Evolutionary conservation across 2,888 invertebrate species (phyloP), one percentile per base, ranked within the genome.

Genomic region (Stenichneumon culpator): DNA sequence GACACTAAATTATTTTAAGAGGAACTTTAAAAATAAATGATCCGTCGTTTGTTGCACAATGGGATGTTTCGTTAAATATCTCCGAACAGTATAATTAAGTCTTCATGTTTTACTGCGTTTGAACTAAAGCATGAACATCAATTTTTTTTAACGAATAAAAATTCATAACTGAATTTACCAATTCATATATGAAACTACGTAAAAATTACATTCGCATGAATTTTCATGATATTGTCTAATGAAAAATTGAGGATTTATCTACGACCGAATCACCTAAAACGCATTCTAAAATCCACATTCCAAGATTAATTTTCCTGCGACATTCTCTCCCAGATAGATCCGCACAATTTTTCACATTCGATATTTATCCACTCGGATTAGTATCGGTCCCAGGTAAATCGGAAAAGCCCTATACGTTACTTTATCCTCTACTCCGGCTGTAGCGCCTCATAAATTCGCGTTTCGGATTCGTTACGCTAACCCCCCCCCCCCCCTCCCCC

Each of bases 381-480:
- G 50, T 36, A 19, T 32, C 75, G 50, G 65, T 65, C 36, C 22
- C 50, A 79, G 74, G 39, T 39, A 79, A 85, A 79, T 67, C 68
- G 70, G 77, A 47, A 78, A 82, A 82, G 32, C 44, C 63, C 44
- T 57, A 73, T 47, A 32, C 32, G 36, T 39, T 65, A 16, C 65
- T 65, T 80, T 79, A 70, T 68, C 50, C 68, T 69, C 65, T 82
- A 65, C 50, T 57, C 14, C 22, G 19, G 7, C 52, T 84, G 84
- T 82, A 86, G 86, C 83, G 82, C 85, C 86, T 84, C 88, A 89
- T 91, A 91, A 91, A 91, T 91, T 86, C 82, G 86, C 83, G 83
- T 84, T 89, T 81, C 67, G 80, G 79, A 91, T 91, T 91, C 90
- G 91, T 89, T 89, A 90, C 89, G 89, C 89, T 89, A 88, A 86